These are phyloP conservation scores for Brenthis daphne DNA, from an alignment of 2,888 invertebrate genomes.

Conservation along the genomic window DNA sequence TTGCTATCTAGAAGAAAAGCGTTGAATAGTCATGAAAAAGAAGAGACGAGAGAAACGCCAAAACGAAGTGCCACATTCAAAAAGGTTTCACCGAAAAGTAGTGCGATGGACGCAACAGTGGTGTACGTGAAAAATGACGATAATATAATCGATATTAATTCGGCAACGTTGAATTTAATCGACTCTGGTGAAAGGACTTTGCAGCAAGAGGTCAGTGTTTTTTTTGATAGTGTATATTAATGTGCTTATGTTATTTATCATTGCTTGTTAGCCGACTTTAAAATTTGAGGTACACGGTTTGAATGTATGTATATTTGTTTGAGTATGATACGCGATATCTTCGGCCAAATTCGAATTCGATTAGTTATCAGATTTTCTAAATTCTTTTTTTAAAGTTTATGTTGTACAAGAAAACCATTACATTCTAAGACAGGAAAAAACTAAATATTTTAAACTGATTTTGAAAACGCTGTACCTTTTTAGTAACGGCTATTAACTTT, in stretches of 20 bases:
- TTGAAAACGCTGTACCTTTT: too few species aligned
- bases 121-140: slow-evolving; percentile 65
- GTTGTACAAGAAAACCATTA: too few species aligned
- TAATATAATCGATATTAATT: slow-evolving; percentile 72
- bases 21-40: slow-evolving; percentile 60
- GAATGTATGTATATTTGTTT: too few species aligned
- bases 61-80: slow-evolving; percentile 73
- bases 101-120: slow-evolving; percentile 64
- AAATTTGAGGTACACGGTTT: too few species aligned
- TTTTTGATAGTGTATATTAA: background rate
- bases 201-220: slow-evolving; percentile 55
- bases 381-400: too few species aligned
- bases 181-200: slow-evolving; percentile 58
- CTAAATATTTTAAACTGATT: too few species aligned
- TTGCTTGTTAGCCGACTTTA: background rate
- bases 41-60: slow-evolving; percentile 60
- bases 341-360: too few species aligned
- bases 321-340: too few species aligned
- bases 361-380: too few species aligned
- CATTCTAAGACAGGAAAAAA: too few species aligned
- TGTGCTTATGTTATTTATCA: background rate
- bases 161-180: slow-evolving; percentile 70
- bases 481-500: too few species aligned
- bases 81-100: slow-evolving; percentile 59
- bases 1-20: slow-evolving; percentile 67